Conservation (phyloP, 2,888 invertebrate genomes). For the Agapostemon virescens region DNA sequence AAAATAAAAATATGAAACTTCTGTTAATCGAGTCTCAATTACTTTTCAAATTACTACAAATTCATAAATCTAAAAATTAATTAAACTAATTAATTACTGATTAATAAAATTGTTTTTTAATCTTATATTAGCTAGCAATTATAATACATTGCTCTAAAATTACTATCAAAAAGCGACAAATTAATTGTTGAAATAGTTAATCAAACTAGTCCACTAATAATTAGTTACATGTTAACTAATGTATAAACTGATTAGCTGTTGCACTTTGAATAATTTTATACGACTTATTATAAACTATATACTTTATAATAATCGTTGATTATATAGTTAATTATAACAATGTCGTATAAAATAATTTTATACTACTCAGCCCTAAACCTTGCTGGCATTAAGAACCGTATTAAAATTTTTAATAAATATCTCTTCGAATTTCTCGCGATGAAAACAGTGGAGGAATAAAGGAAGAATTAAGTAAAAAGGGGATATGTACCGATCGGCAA, state of each 20-base stretch:
- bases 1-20: background rate
- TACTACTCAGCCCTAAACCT: background rate
- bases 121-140: too few species aligned
- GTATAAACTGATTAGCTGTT: background rate
- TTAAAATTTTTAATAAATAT: background rate
- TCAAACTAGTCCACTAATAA: too few species aligned
- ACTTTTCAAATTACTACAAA: background rate
- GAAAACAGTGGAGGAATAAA: background rate
- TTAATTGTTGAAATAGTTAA: too few species aligned
- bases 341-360: background rate
- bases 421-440: background rate
- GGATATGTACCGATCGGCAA: conserved; percentile 84
- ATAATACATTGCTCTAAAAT: too few species aligned
- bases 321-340: too few species aligned
- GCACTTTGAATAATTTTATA: background rate
- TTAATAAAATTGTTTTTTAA: too few species aligned
- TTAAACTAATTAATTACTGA: too few species aligned
- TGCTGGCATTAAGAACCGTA: background rate
- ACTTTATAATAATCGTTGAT: too few species aligned
- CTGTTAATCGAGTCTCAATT: background rate
- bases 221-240: too few species aligned
- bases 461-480: conserved; percentile 12
- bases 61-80: background rate
- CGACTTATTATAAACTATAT: background rate
- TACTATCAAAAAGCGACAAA: too few species aligned